A percentile compares a stretch with the other conserved stretches of the same genome.
Conservation (phyloP, 2,888 invertebrate species). For the Subacronicta megacephala region DNA sequence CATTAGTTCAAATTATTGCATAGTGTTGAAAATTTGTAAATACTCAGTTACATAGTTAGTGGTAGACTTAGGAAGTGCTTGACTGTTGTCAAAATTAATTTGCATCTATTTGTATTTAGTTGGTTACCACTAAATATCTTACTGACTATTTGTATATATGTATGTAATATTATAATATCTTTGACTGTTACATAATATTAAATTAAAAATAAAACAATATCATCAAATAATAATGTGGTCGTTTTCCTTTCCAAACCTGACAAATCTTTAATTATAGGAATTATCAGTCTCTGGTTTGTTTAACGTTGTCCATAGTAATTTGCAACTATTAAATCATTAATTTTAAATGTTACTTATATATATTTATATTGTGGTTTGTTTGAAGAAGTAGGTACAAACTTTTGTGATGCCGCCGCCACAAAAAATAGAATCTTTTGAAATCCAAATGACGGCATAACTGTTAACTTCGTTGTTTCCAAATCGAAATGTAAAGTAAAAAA, state of each 20-base stretch:
- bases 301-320: conserved; percentile 48
- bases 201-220: conserved; percentile 77
- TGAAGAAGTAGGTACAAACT: conserved; percentile 65
- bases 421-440: conserved; percentile 68
- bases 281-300: conserved; percentile 52
- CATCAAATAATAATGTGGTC: conserved; percentile 57
- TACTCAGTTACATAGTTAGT: conserved; percentile 64
- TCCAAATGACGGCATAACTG: conserved; percentile 73
- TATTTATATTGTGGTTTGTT: conserved; percentile 71
- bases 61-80: conserved; percentile 45
- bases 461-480: conserved; percentile 78
- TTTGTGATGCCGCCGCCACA: conserved; percentile 68
- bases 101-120: conserved; percentile 33
- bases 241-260: conserved; percentile 45
- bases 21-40: conserved; percentile 74
- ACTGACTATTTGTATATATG: conserved; percentile 61
- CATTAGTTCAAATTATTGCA: conserved; percentile 81
- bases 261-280: conserved; percentile 26
- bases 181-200: conserved; percentile 80
- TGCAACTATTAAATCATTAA: conserved; percentile 59
- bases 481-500: conserved; percentile 76
- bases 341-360: conserved; percentile 59
- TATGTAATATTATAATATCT: conserved; percentile 68
- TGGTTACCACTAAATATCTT: conserved; percentile 62
- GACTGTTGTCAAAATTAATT: conserved; percentile 30